Percentiles rank a stretch among this genome's conserved stretches.
Conservation (phyloP, 1,140 invertebrate genomes). For the Halesus radiatus region DNA sequence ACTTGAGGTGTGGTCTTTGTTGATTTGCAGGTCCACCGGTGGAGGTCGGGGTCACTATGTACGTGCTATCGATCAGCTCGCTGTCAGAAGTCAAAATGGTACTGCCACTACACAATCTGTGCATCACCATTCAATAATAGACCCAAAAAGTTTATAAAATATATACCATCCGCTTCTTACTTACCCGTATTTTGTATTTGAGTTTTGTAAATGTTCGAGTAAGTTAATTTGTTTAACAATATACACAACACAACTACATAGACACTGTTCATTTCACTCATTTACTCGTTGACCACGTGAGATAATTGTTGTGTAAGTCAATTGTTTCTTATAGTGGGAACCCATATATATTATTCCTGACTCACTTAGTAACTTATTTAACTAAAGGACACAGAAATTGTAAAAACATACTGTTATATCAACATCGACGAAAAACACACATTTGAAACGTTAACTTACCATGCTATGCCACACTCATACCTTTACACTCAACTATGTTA, state of each 20-base stretch:
- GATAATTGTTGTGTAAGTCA: neutral
- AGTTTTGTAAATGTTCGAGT: conserved; percentile 42
- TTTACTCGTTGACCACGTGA: neutral
- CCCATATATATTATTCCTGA: too few species aligned
- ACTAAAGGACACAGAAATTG: too few species aligned
- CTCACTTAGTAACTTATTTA: too few species aligned
- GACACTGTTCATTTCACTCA: neutral
- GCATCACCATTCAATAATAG: conserved; percentile 42
- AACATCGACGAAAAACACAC: too few species aligned
- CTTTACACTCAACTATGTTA: neutral
- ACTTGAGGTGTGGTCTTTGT: conserved; percentile 49
- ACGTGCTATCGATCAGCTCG: conserved; percentile 98
- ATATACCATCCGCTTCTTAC: conserved; percentile 33
- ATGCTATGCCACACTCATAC: neutral
- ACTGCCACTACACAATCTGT: conserved; percentile 60
- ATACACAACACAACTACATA: conserved; percentile 15
- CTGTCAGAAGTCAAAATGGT: conserved; percentile 99
- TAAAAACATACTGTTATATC: too few species aligned
- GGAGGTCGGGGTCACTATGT: conserved; percentile 97
- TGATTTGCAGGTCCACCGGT: conserved; percentile 91
- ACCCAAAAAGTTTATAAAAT: conserved; percentile 29
- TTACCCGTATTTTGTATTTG: conserved; percentile 41
- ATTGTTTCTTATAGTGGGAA: too few species aligned
- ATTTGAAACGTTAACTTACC: too few species aligned
- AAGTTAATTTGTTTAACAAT: conserved; percentile 22